Conservation (phyloP, 2,113 vertebrate species). For the Cisticola juncidis region DNA sequence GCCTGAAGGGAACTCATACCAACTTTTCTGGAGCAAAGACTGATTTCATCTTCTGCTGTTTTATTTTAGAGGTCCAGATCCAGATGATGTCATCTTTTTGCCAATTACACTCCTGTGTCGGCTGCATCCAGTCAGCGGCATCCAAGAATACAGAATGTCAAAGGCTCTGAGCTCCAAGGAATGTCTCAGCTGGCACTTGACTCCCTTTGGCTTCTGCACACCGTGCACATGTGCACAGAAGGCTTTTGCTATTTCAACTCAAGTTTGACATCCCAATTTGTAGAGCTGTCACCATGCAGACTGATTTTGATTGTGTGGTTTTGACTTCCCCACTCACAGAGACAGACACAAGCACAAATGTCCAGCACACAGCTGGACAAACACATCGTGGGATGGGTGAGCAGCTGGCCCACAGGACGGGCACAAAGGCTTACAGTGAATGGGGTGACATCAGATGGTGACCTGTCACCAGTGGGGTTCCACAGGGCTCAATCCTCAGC, state of each 20-base stretch:
- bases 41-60: not conserved
- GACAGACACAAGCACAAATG: not conserved
- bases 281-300: not conserved
- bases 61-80: slow-evolving; percentile 6
- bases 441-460: not conserved
- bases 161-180: not conserved
- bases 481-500: not conserved
- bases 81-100: not conserved
- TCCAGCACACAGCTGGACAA: not conserved
- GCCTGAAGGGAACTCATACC: not conserved
- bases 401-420: not conserved
- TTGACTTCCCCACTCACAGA: not conserved
- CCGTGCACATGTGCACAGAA: not conserved
- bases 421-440: not conserved
- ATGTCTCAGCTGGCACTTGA: not conserved
- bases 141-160: not conserved
- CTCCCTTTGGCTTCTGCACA: not conserved
- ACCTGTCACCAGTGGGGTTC: not conserved
- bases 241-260: not conserved
- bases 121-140: not conserved
- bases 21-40: not conserved
- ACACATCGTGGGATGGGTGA: not conserved
- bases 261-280: not conserved
- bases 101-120: not conserved
- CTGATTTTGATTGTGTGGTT: not conserved